Conservation (phyloP, 2,888 invertebrate species). For the Protodeltote pygarga region DNA sequence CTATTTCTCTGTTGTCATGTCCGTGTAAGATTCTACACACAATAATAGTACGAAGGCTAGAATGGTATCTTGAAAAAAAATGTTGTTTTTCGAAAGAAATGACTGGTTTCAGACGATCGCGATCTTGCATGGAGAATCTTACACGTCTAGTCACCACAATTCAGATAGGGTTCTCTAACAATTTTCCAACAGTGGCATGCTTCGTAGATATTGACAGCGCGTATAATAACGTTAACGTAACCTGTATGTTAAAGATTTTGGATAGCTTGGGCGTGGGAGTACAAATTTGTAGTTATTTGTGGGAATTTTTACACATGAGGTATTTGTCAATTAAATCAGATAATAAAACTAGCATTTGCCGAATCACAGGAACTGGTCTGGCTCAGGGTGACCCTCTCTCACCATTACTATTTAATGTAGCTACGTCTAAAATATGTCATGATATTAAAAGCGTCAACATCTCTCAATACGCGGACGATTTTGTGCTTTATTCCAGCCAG, state of each 20-base stretch:
- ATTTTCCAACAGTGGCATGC: background rate
- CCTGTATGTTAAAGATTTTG: constrained; percentile 17
- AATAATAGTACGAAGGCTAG: background rate
- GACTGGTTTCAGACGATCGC: constrained; percentile 1
- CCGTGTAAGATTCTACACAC: constrained; percentile 2
- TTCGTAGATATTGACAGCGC: constrained; percentile 48
- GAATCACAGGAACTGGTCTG: too few species aligned
- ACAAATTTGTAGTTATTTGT: constrained; percentile 38
- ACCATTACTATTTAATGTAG: constrained; percentile 52
- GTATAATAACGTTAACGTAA: constrained; percentile 45
- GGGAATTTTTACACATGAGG: constrained; percentile 32
- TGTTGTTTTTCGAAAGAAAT: constrained; percentile 1
- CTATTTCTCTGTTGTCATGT: constrained; percentile 7
- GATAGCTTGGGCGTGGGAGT: constrained; percentile 32
- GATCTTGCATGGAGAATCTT: background rate
- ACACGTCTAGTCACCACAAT: background rate
- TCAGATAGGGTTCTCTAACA: background rate
- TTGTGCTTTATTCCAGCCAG: background rate
- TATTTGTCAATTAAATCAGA: constrained; percentile 18
- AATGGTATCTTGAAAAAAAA: constrained; percentile 1
- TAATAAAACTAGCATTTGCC: too few species aligned
- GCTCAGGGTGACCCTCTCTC: constrained; percentile 54
- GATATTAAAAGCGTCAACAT: constrained; percentile 17
- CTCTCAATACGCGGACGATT: constrained; percentile 47
- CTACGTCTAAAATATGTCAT: constrained; percentile 32